Percentiles rank a stretch among this genome's conserved stretches.
Conservation (phyloP, 2,113 vertebrate species). For the Camelus dromedarius region DNA sequence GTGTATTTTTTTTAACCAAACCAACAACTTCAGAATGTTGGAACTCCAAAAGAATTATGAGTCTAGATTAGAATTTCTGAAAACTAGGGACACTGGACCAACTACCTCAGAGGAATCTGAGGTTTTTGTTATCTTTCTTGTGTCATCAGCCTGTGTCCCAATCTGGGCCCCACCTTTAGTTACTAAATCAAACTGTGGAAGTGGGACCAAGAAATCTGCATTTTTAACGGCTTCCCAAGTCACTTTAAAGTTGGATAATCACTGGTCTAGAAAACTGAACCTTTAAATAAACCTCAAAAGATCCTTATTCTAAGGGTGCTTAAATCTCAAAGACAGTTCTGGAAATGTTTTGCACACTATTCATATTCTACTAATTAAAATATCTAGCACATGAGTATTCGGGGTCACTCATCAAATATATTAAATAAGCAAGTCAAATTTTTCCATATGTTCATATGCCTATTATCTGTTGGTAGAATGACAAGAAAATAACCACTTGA, state of each 20-base stretch:
- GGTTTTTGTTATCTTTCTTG: neutral
- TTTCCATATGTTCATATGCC: neutral
- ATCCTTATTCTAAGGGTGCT: neutral
- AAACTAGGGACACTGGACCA: neutral
- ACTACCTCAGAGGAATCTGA: neutral
- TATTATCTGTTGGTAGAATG: neutral
- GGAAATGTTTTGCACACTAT: neutral
- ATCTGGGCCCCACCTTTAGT: neutral
- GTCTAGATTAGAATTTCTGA: neutral
- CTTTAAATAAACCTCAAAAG: neutral
- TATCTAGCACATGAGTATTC: neutral
- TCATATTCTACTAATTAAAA: constrained; percentile 7
- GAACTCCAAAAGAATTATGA: neutral
- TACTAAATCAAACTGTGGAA: neutral
- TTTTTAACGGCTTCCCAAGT: neutral
- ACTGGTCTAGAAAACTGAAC: neutral
- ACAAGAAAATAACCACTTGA: neutral
- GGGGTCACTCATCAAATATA: constrained; percentile 12
- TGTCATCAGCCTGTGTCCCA: neutral
- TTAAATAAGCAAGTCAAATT: constrained; percentile 35
- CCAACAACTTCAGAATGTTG: constrained; percentile 2
- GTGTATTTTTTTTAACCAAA: neutral
- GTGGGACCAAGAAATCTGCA: neutral
- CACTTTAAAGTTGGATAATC: neutral
- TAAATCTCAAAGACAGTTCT: neutral